Base-by-base conservation (phyloP, 2,797 vertebrate genomes). In the Myotis pilosus region DNA sequence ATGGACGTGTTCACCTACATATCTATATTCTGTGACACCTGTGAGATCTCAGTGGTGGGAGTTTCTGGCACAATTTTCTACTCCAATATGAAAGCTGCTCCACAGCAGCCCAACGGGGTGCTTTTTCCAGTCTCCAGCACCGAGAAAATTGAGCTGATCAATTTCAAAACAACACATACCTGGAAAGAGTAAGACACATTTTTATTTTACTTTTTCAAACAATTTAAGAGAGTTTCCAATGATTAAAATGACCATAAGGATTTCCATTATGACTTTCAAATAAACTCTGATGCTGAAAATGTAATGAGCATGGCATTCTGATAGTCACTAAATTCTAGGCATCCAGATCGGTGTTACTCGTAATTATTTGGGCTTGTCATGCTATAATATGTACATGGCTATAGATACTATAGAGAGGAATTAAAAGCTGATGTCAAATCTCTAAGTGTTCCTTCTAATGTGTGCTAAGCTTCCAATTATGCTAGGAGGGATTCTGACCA, bases 381-480 rank as follows among this genome's bases (percentile, higher is more conserved):
- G 98, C 95, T 95, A 60, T 96, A 91, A 90, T 98, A 98, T 97
- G 97, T 98, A 98, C 98, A 98, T 76, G 96, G 95, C 92, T 97
- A 95, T 94, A 91, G 62, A 95, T 96, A 95, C 64, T 95, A 53
- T 97, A 98, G 87, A 97, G 97, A 98, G 96, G 88, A 97, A 97
- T 97, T 97, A 97, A 95, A 95, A 94, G 85, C 93, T 94, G 66
- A 81, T 95, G 89, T 92, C 86, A 64, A 30, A 90, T 78, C 36
- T 88, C 85, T 84, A 90, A 90, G 51, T 9, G 75, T 91, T 76
- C 91, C 64, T 92, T 82, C 41, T 60, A 60, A 89, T 44, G 79
- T 92, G 86, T 86, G 57, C 85, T 85, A 95, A 94, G 80, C 55
- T 92, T 96, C 71, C 95, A 89, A 88, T 95, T 49, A 74, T 6